A percentile compares a stretch with the other conserved stretches of the same genome.
Conservation (phyloP, 1,140 invertebrate genomes). For the Penaeus chinensis region DNA sequence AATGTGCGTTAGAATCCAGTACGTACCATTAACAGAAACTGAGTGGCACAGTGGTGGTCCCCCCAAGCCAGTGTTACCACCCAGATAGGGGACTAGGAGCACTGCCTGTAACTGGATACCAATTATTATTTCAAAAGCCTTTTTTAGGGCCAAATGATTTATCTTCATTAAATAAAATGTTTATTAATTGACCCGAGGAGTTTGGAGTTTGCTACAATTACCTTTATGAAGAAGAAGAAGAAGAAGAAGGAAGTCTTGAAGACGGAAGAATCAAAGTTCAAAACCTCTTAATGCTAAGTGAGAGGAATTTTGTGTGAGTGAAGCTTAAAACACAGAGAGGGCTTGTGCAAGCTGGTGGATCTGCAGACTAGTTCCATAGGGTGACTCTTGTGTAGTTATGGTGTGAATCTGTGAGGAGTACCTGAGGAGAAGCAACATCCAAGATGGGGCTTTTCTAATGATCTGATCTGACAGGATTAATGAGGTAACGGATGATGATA, state of each 20-base stretch:
- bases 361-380: constrained; percentile 52
- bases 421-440: constrained; percentile 46
- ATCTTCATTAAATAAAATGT: constrained; percentile 24
- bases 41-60: constrained; percentile 15
- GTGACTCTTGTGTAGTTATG: constrained; percentile 29
- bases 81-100: constrained; percentile 7
- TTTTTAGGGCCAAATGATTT: constrained; percentile 31
- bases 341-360: constrained; percentile 40
- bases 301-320: constrained; percentile 48
- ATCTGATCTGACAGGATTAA: constrained; percentile 37
- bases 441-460: constrained; percentile 27
- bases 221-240: constrained; percentile 14
- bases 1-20: constrained; percentile 28
- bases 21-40: constrained; percentile 24
- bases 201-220: constrained; percentile 42
- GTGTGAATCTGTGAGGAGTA: constrained; percentile 40
- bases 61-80: constrained; percentile 8
- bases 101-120: constrained; percentile 18
- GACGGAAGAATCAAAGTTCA: constrained; percentile 58
- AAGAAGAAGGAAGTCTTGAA: constrained; percentile 10
- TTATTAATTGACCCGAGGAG: constrained; percentile 29
- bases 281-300: constrained; percentile 46
- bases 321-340: constrained; percentile 4
- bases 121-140: constrained; percentile 27
- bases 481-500: constrained; percentile 20